Evolutionary conservation across 1,140 invertebrate species (phyloP).

Genomic region (Chymomyza costata): DNA sequence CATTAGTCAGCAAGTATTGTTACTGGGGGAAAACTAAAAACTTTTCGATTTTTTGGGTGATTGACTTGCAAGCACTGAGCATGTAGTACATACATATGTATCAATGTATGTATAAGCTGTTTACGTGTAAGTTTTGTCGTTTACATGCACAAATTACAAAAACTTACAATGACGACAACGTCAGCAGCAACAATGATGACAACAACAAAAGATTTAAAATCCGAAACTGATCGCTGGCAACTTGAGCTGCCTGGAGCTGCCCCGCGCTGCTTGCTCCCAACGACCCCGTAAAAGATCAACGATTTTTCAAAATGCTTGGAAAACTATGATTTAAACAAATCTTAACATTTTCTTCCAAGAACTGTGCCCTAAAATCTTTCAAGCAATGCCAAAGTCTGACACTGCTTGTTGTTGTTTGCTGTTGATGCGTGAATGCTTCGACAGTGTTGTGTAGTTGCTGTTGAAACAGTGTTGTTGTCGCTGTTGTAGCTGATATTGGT

Average conservation of each 20-base stretch:
- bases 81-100: no score
- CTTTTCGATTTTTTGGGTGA: no score
- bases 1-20: no score
- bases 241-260: conserved; percentile 19
- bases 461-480: conserved; percentile 16
- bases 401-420: no score
- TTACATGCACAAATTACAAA: conserved; percentile 22
- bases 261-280: not conserved
- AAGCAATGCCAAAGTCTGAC: conserved; percentile 21
- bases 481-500: conserved; percentile 35
- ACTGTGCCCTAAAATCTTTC: conserved; percentile 21
- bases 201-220: no score
- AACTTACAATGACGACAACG: conserved; percentile 22
- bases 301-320: no score
- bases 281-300: no score
- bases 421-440: conserved; percentile 19
- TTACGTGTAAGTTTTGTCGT: not conserved
- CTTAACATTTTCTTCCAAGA: conserved; percentile 5
- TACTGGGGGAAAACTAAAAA: no score
- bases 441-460: conserved; percentile 15
- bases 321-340: no score
- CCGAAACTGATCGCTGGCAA: conserved; percentile 6
- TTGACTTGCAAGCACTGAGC: no score
- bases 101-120: conserved; percentile 10
- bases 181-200: no score